Percentiles rank a stretch among this genome's conserved stretches.
These are phyloP conservation scores for Gryllus bimaculatus DNA, from an alignment of 1,140 invertebrate genomes.

Conservation along the genomic window DNA sequence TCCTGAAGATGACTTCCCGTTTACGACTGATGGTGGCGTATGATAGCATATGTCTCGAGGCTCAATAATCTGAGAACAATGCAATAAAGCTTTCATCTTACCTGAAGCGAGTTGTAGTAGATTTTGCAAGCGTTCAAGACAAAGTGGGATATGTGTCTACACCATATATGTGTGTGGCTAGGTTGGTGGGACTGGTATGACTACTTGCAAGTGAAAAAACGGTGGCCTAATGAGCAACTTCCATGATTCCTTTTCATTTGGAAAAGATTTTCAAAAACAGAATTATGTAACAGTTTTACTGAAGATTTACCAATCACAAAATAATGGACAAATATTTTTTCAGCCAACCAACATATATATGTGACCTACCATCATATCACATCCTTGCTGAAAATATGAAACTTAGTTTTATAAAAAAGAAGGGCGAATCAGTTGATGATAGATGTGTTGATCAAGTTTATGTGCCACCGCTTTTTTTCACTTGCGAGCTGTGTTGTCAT, in stretches of 20 bases:
- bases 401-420: constrained; percentile 21
- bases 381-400: constrained; percentile 31
- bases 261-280: constrained; percentile 52
- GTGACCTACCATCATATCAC: constrained; percentile 69
- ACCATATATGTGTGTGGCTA: constrained; percentile 75
- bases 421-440: too few species aligned
- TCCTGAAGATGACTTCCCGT: constrained; percentile 27
- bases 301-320: too few species aligned
- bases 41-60: constrained; percentile 70
- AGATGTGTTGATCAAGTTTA: too few species aligned
- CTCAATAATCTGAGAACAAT: constrained; percentile 65
- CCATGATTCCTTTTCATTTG: constrained; percentile 61
- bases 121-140: constrained; percentile 50
- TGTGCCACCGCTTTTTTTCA: too few species aligned
- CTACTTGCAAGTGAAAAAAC: constrained; percentile 18
- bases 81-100: constrained; percentile 51
- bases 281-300: too few species aligned
- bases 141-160: constrained; percentile 70
- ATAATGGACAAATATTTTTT: constrained; percentile 58
- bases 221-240: constrained; percentile 21
- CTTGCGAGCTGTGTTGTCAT: too few species aligned
- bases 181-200: constrained; percentile 55
- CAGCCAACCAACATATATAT: constrained; percentile 70
- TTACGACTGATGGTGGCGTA: constrained; percentile 68
- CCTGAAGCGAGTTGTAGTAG: too few species aligned